These are phyloP conservation scores for Drosophila lini DNA, from an alignment of 1,140 invertebrate genomes.

Conservation along the genomic window DNA sequence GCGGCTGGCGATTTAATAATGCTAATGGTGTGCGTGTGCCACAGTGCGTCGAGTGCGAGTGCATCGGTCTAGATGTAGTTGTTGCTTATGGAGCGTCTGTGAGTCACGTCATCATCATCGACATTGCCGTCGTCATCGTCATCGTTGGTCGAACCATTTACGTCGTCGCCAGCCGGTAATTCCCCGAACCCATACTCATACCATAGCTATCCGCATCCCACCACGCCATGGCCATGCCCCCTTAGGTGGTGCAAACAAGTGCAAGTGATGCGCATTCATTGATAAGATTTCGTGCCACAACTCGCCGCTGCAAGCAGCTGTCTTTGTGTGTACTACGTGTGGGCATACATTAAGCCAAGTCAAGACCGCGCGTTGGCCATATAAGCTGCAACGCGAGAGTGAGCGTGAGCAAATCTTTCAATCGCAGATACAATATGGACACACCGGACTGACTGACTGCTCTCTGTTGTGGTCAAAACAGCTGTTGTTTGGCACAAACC, in stretches of 20 bases:
- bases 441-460: slow-evolving; percentile 4
- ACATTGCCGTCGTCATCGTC: slow-evolving; percentile 15
- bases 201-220: slow-evolving; percentile 6
- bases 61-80: slow-evolving; percentile 32
- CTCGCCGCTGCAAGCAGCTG: slow-evolving; percentile 20
- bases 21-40: slow-evolving; percentile 65
- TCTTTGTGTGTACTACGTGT: slow-evolving; percentile 51
- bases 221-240: slow-evolving; percentile 17
- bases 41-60: slow-evolving; percentile 32
- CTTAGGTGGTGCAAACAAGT: slow-evolving; percentile 71
- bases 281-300: slow-evolving; percentile 78
- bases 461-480: slow-evolving; percentile 46
- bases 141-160: slow-evolving; percentile 65
- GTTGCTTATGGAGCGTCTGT: slow-evolving; percentile 60
- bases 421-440: slow-evolving; percentile 52
- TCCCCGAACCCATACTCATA: slow-evolving; percentile 44
- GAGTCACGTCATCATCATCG: slow-evolving; percentile 59
- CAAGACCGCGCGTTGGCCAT: slow-evolving; percentile 50
- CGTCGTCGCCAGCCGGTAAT: slow-evolving; percentile 62
- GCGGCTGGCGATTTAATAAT: slow-evolving; percentile 78
- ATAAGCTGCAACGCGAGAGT: slow-evolving; percentile 53
- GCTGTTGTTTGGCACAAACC: slow-evolving; percentile 24
- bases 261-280: slow-evolving; percentile 82
- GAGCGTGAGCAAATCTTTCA: slow-evolving; percentile 75
- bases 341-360: slow-evolving; percentile 73